Percentiles rank a stretch among this genome's conserved stretches.
phyloP scores from a whole-genome alignment of 2,797 vertebrate species.

The Sternarchorhynchus goeldii region DNA sequence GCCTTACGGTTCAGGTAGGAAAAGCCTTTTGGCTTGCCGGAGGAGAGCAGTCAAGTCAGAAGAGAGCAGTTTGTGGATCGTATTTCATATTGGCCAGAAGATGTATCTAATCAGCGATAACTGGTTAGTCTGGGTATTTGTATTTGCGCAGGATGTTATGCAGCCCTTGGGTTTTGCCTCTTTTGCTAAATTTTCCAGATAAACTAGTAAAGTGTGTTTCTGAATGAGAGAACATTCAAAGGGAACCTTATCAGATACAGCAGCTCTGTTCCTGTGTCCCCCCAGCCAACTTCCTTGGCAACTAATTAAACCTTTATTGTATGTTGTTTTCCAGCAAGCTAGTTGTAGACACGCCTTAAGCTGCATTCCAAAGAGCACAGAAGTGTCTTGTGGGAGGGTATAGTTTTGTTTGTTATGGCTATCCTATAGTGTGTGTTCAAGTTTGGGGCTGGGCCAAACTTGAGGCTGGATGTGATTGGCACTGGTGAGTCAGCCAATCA shows the following conservation, averaged over 20 bases:
- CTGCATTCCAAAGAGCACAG: background rate
- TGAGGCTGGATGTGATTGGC: background rate
- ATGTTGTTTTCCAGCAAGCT: background rate
- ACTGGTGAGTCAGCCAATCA: constrained; percentile 44
- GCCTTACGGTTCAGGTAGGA: too few species aligned
- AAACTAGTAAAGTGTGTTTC: background rate
- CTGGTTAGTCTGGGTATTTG: background rate
- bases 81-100: background rate
- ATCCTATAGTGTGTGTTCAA: background rate
- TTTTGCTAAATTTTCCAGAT: background rate
- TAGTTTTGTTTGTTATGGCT: background rate
- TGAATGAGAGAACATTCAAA: background rate
- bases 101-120: background rate
- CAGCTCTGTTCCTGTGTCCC: background rate
- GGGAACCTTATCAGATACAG: background rate
- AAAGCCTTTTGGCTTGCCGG: too few species aligned
- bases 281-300: background rate
- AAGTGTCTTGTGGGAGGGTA: constrained; percentile 8
- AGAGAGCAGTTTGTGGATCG: background rate
- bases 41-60: background rate
- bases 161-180: background rate
- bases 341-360: background rate
- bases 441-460: constrained; percentile 18
- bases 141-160: background rate
- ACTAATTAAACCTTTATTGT: background rate